Base-by-base conservation (phyloP, 2,113 vertebrate species). In the Brachypteracias leptosomus region DNA sequence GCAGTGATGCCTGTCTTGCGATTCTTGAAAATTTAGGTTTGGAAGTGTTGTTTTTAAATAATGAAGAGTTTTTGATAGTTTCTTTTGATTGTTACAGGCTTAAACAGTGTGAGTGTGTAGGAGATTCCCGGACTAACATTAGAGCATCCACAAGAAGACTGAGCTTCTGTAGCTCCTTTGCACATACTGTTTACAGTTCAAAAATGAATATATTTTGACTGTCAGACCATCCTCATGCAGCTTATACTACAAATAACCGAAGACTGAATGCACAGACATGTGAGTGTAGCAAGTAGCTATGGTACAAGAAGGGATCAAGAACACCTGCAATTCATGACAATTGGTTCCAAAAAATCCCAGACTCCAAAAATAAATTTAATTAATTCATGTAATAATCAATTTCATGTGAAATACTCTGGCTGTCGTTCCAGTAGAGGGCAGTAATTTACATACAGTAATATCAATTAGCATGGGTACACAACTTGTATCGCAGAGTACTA, bases 361-460 rank as follows among this genome's bases (percentile, higher is more conserved):
- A 10, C 21, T 68, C n/a, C 5, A 36, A 19, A 57, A 61, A 61
- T 11, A 16, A 16, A 1, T 78, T 26, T 24, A 74, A 51, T 90
- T 63, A 33, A 33, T 76, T 79, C 18, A 19, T 4, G 2, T 36
- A 71, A 25, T 75, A 67, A 73, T 40, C 7, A 9, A 6, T 88
- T 77, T 75, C 7, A 6, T 1, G 15, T 65, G 52, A 44, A 77
- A 72, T 66, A 18, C 29, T 72, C 92, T 82, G 66, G 31, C 54
- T 5, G 26, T 65, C 5, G 0, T 76, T 82, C 96, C 96, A 91
- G 95, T 75, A 97, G 96, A 96, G 96, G 96, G 96, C 96, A 94
- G 90, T 97, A 26, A 96, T 93, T 94, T 94, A 85, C 80, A 54
- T 66, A 51, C 36, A 82, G 89, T 28, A 18, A 24, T 83, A 76